These are phyloP conservation scores for Ganaspis brasiliensis DNA, from an alignment of 2,888 invertebrate genomes.

Conservation along the genomic window DNA sequence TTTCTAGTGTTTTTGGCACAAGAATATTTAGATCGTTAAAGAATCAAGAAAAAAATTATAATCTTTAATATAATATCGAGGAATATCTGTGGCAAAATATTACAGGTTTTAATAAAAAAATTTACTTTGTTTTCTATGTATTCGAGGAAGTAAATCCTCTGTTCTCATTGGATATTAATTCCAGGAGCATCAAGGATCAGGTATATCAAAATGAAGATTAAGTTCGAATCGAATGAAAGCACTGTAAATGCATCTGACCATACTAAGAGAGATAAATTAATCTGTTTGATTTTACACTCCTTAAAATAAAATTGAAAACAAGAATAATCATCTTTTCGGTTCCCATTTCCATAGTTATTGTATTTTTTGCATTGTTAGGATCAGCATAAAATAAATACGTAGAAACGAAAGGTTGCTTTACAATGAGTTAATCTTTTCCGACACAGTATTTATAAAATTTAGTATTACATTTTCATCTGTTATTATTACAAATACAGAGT, in stretches of 20 bases:
- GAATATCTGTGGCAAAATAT: background rate
- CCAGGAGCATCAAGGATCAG: background rate
- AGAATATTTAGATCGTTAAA: too few relatives aligned
- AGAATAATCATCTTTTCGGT: background rate
- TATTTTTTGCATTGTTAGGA: background rate
- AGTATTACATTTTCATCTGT: too few relatives aligned
- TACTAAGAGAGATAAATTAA: constrained; percentile 16
- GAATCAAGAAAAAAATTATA: too few relatives aligned
- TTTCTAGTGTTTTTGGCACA: too few relatives aligned
- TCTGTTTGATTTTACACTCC: constrained; percentile 7
- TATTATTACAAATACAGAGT: too few relatives aligned
- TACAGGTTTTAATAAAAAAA: background rate
- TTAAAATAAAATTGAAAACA: constrained; percentile 16
- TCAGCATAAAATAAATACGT: too few relatives aligned
- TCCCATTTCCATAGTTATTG: background rate
- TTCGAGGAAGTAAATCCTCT: background rate
- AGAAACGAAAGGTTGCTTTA: too few relatives aligned
- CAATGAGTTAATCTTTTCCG: too few relatives aligned
- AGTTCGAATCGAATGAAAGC: background rate
- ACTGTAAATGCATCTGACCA: background rate
- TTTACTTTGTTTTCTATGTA: background rate
- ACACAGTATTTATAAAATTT: too few relatives aligned
- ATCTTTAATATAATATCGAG: background rate
- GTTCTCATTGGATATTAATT: background rate
- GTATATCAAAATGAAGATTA: background rate